Base-by-base conservation (phyloP, 2,888 invertebrate species). In the Coenonympha glycerion region DNA sequence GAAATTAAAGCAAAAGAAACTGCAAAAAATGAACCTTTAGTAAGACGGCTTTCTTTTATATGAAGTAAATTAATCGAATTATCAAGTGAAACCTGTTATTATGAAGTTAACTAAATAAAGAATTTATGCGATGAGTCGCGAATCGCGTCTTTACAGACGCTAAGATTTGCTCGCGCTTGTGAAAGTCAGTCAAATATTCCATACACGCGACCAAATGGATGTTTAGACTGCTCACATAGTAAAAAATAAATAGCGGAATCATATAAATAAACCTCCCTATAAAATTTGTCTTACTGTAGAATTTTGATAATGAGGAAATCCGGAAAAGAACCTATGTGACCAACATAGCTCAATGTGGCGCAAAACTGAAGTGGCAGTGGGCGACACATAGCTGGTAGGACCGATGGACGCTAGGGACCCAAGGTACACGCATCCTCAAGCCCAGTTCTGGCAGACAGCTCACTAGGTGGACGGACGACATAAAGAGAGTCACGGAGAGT, bases 151-250 rank as follows among this genome's bases (percentile, higher is more conserved):
- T 42, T 39, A 46, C 28, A 47, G 49, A 61, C 58, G 57, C 53
- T 55, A 72, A 70, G 74, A 80, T 73, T 75, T 63, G 73, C 70
- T 63, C 60, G 64, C 65, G 67, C 65, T 75, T 73, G 84, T 79
- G 85, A 86, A 86, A 86, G 85, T 78, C 63, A 62, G 71, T 79
- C 75, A 79, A 68, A 69, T 75, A 85, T 84, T 83, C 86, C 55
- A 66, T 65, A 67, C 85, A 79, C 83, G 77, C 72, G 69, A 73
- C 64, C 55, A 59, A 62, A 68, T 68, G 63, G 67, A 69, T 71
- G 73, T 77, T 80, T 78, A 65, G 71, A 69, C 74, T 75, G 71
- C 46, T 48, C 22, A 33, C 36, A 46, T 52, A 58, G 52, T 41
- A 37, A 36, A 31, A 6, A 22, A 13, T 30, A 44, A 15, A 26